Evolutionary conservation across 2,888 invertebrate genomes (phyloP).

Genomic region (Trisateles emortualis): DNA sequence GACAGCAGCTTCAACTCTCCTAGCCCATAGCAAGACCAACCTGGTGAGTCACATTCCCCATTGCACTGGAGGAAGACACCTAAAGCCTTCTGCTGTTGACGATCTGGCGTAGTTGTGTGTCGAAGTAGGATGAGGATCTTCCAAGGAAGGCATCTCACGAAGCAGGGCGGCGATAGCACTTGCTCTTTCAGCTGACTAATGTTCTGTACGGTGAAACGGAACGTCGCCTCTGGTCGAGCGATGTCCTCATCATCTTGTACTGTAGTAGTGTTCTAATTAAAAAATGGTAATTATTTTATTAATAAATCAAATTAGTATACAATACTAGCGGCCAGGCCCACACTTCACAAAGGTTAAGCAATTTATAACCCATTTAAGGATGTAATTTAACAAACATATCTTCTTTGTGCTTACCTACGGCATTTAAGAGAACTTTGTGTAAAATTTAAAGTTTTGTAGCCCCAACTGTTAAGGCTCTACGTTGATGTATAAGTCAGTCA

Average conservation of each 20-base stretch:
- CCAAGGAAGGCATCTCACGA: constrained; percentile 98
- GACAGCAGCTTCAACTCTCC: constrained; percentile 97
- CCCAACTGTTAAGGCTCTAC: too few relatives aligned
- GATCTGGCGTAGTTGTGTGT: constrained; percentile 90
- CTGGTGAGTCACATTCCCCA: constrained; percentile 97
- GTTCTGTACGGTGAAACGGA: constrained; percentile 94
- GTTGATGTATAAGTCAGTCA: too few relatives aligned
- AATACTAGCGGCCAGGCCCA: too few relatives aligned
- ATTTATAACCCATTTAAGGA: too few relatives aligned
- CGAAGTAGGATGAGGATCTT: constrained; percentile 98
- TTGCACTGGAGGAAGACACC: constrained; percentile 98
- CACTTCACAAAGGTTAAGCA: too few relatives aligned
- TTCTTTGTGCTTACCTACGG: too few relatives aligned
- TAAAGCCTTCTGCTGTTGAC: constrained; percentile 90
- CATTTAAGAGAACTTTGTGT: too few relatives aligned
- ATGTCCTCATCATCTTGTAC: constrained; percentile 90
- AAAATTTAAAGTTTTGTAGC: too few relatives aligned
- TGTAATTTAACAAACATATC: too few relatives aligned
- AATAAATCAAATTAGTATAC: too few relatives aligned
- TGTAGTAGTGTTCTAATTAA: constrained; percentile 71
- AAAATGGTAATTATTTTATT: background rate
- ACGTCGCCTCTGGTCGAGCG: constrained; percentile 97
- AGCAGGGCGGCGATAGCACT: constrained; percentile 95
- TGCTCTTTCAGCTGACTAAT: constrained; percentile 95
- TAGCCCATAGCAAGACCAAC: constrained; percentile 99